These are phyloP conservation scores for Drosophila guanche DNA, from an alignment of 1,140 invertebrate species.

Conservation along the genomic window DNA sequence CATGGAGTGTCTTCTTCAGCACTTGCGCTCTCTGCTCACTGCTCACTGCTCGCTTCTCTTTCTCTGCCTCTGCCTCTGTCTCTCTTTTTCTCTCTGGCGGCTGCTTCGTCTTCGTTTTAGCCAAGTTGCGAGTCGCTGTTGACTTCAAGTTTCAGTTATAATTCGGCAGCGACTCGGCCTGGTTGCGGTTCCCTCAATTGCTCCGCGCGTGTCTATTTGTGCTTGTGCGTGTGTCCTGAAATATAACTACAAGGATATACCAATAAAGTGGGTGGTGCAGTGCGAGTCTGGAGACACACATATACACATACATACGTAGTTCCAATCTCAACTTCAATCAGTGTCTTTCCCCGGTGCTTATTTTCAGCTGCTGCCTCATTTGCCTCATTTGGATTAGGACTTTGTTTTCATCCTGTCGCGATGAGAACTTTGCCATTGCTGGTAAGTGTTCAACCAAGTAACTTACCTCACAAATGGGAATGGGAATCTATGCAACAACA, in stretches of 20 bases:
- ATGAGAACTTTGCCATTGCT: slow-evolving; percentile 69
- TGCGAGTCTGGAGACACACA: slow-evolving; percentile 16
- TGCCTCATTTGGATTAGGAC: slow-evolving; percentile 25
- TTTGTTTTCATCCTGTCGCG: slow-evolving; percentile 34
- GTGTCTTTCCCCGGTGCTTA: slow-evolving; percentile 21
- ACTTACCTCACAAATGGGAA: background rate
- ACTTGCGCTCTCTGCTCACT: too few relatives aligned
- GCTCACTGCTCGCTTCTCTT: too few relatives aligned
- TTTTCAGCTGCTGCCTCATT: slow-evolving; percentile 30
- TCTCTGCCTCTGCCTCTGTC: slow-evolving; percentile 17
- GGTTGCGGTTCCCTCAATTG: slow-evolving; percentile 41
- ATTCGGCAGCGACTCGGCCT: slow-evolving; percentile 61
- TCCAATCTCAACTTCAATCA: background rate
- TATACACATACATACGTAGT: background rate
- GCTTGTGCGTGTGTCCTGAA: slow-evolving; percentile 20
- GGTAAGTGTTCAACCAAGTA: slow-evolving; percentile 40
- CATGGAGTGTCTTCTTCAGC: slow-evolving; percentile 53
- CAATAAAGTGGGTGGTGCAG: slow-evolving; percentile 52
- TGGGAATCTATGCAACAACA: slow-evolving; percentile 22
- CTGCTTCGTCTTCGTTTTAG: slow-evolving; percentile 26
- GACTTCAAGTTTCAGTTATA: slow-evolving; percentile 72
- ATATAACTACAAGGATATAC: slow-evolving; percentile 53
- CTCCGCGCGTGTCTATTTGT: slow-evolving; percentile 57
- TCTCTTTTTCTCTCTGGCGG: slow-evolving; percentile 17
- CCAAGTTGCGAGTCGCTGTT: slow-evolving; percentile 41